These are phyloP conservation scores for Tuta absoluta DNA, from an alignment of 2,888 invertebrate species.

Conservation along the genomic window DNA sequence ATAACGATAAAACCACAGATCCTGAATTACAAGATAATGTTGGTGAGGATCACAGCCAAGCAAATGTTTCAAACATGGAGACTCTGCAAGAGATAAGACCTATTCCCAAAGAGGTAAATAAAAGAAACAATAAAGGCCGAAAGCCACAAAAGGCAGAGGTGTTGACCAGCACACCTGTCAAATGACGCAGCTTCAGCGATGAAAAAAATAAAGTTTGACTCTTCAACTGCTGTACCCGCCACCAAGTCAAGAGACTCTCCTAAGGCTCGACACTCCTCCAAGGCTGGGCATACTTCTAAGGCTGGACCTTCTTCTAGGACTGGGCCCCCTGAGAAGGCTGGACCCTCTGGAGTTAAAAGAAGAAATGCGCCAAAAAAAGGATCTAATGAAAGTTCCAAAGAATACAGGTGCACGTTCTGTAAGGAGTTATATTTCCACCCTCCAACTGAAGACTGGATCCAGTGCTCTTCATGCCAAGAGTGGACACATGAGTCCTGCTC, in stretches of 20 bases:
- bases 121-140: conserved; percentile 11
- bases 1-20: too few relatives aligned
- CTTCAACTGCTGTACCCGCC: too few relatives aligned
- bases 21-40: too few relatives aligned
- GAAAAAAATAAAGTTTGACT: too few relatives aligned
- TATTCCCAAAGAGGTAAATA: not conserved
- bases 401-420: not conserved
- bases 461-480: conserved; percentile 32
- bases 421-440: conserved; percentile 24
- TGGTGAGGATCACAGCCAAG: conserved; percentile 14
- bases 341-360: not conserved
- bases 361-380: not conserved
- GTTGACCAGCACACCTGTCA: conserved; percentile 29
- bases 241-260: too few relatives aligned
- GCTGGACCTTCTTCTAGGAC: conserved; percentile 2
- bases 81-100: conserved; percentile 19
- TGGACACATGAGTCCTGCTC: conserved; percentile 32
- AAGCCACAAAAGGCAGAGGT: conserved; percentile 28
- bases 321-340: not conserved
- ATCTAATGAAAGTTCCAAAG: not conserved
- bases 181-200: conserved; percentile 2
- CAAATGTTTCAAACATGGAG: too few relatives aligned
- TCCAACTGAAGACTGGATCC: conserved; percentile 35
- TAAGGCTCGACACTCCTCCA: not conserved
- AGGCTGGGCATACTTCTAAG: not conserved